phyloP scores from a whole-genome alignment of 1,140 invertebrate genomes.

The Philotrypesis tridentata region DNA sequence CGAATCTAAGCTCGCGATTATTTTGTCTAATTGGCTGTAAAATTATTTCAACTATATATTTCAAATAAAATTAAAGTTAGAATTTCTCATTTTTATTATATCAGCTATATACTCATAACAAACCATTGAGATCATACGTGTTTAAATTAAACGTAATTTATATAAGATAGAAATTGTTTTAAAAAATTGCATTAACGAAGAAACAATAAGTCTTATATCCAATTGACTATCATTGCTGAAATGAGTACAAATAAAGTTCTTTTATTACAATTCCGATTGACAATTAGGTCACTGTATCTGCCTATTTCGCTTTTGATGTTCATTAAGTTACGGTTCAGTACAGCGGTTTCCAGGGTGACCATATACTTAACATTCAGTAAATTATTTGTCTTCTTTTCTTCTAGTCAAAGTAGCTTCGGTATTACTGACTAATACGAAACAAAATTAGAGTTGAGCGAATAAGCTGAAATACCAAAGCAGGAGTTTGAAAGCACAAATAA shows the following conservation, averaged over 20 bases:
- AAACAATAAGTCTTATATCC: no score
- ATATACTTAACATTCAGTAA: not conserved
- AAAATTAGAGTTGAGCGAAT: not conserved
- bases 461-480: not conserved
- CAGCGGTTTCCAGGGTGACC: not conserved
- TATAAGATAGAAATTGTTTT: not conserved
- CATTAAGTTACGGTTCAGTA: not conserved
- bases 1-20: not conserved
- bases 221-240: no score
- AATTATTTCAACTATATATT: no score
- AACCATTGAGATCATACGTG: not conserved
- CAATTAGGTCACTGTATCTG: not conserved
- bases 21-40: no score
- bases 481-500: not conserved
- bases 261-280: not conserved
- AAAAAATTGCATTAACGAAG: no score
- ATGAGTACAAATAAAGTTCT: not conserved
- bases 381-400: not conserved
- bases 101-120: not conserved
- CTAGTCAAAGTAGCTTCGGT: not conserved
- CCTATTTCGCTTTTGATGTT: not conserved
- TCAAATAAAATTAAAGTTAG: no score
- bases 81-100: not conserved
- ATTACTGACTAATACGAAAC: not conserved
- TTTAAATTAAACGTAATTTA: not conserved